Percentiles rank a stretch among this genome's conserved stretches.
phyloP scores from a whole-genome alignment of 35 echinoderm and acorn worm species.

The Ophioderma brevispina region DNA sequence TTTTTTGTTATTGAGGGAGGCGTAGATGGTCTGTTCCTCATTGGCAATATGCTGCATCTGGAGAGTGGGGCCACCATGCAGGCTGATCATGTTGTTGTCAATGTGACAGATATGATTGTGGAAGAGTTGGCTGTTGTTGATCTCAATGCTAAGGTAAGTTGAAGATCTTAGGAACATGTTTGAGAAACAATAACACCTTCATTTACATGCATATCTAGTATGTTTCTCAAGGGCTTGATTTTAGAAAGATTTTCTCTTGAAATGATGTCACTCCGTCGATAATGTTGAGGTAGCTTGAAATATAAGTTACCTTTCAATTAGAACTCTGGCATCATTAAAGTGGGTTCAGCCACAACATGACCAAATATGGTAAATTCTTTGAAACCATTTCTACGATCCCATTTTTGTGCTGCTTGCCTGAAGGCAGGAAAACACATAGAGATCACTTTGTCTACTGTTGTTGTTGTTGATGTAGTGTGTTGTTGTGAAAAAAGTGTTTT shows the following conservation, averaged over 20 bases:
- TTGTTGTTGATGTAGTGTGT: too few relatives aligned
- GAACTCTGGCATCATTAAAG: too few relatives aligned
- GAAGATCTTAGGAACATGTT: neutral
- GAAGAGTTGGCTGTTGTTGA: slow-evolving; percentile 79
- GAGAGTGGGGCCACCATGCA: slow-evolving; percentile 73
- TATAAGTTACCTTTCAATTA: too few relatives aligned
- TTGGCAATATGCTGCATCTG: slow-evolving; percentile 52
- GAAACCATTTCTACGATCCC: too few relatives aligned
- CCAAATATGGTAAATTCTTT: too few relatives aligned
- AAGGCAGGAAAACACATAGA: too few relatives aligned
- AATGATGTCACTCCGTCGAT: neutral
- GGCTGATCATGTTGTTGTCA: slow-evolving; percentile 64
- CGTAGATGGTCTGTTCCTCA: slow-evolving; percentile 55
- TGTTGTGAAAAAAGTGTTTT: too few relatives aligned
- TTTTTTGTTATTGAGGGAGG: slow-evolving; percentile 75
- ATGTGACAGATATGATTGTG: slow-evolving; percentile 47
- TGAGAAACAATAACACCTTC: neutral
- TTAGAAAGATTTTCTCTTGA: neutral
- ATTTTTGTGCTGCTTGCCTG: too few relatives aligned
- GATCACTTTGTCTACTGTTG: too few relatives aligned
- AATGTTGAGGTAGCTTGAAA: too few relatives aligned
- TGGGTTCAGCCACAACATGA: too few relatives aligned
- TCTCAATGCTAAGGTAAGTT: slow-evolving; percentile 19
- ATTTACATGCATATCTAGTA: neutral
- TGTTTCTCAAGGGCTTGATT: neutral